Evolutionary conservation across 2,113 vertebrate genomes (phyloP).

Genomic region (Phrynosoma platyrhinos): DNA sequence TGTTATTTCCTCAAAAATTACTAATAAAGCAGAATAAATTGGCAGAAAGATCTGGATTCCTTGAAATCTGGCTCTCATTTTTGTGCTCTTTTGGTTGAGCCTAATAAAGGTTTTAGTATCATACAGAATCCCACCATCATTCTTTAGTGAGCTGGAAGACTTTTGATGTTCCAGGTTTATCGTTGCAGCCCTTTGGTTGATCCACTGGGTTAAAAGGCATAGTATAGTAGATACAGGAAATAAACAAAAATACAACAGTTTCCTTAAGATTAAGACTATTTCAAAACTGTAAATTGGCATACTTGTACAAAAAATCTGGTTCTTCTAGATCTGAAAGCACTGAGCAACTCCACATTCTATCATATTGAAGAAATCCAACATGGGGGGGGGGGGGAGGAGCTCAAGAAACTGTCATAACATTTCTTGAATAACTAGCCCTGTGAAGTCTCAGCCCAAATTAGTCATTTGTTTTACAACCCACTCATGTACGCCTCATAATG

Average conservation of each 20-base stretch:
- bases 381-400: no score
- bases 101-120: no score
- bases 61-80: no score
- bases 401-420: not conserved
- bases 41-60: not conserved
- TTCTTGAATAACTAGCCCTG: not conserved
- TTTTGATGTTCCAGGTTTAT: not conserved
- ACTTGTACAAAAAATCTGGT: not conserved
- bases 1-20: not conserved
- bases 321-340: not conserved
- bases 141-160: not conserved
- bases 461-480: conserved; percentile 33
- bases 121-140: no score
- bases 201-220: not conserved
- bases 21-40: not conserved
- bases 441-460: conserved; percentile 3
- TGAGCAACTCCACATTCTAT: not conserved
- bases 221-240: not conserved
- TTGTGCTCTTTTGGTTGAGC: no score
- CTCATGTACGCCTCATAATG: not conserved
- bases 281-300: not conserved
- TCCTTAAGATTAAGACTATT: not conserved
- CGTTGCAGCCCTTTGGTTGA: not conserved
- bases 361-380: not conserved
- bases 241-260: not conserved